phyloP scores from a whole-genome alignment of 2,797 vertebrate genomes.

The Premnoplex brunnescens region DNA sequence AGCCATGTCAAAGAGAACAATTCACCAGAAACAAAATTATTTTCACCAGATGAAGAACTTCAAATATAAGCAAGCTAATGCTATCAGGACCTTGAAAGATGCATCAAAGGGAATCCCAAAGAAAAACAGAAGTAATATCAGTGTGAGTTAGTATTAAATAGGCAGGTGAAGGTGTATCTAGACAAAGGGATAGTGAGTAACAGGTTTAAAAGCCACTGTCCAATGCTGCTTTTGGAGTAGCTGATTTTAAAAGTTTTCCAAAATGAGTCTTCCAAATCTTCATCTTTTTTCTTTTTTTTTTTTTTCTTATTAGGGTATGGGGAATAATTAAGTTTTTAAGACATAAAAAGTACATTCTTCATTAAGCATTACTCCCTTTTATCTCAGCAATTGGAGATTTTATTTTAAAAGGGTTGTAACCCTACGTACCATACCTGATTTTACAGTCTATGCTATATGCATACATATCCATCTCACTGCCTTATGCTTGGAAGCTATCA shows the following conservation, averaged over 20 bases:
- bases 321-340: conserved; percentile 27
- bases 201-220: background rate
- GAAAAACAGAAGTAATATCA: background rate
- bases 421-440: background rate
- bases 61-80: background rate
- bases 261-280: background rate
- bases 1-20: background rate
- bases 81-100: background rate
- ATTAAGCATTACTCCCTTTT: background rate
- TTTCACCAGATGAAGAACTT: background rate
- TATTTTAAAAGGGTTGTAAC: background rate
- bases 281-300: background rate
- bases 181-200: background rate
- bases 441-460: background rate
- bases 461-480: background rate
- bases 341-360: background rate
- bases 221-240: background rate
- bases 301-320: conserved; percentile 13
- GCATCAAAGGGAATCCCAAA: background rate
- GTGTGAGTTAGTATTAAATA: background rate
- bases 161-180: background rate
- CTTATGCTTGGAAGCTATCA: background rate
- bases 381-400: background rate
- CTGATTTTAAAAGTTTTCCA: background rate
- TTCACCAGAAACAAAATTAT: background rate